Evolutionary conservation across 1,140 invertebrate species (phyloP).

Genomic region (Hermetia illucens): DNA sequence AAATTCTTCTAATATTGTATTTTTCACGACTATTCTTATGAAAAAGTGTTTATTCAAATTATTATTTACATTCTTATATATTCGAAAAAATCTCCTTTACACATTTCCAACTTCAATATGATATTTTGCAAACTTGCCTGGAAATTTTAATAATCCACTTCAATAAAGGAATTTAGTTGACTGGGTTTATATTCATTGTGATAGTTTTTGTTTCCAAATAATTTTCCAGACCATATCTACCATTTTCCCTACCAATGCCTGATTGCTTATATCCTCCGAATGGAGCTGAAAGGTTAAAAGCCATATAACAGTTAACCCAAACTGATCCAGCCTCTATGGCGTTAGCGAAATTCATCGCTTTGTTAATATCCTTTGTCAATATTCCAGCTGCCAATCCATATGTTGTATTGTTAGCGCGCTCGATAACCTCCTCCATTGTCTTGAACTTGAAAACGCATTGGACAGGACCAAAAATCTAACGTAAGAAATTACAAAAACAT

Average conservation of each 20-base stretch:
- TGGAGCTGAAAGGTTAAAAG: conserved; percentile 56
- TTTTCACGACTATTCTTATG: too few species aligned
- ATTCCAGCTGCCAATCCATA: conserved; percentile 85
- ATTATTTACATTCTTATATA: too few species aligned
- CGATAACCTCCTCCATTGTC: conserved; percentile 75
- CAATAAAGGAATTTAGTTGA: too few species aligned
- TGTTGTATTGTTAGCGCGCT: conserved; percentile 71
- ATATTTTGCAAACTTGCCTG: too few species aligned
- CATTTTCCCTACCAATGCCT: conserved; percentile 67
- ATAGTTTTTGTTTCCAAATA: conserved; percentile 65
- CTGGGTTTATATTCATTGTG: too few species aligned
- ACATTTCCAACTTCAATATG: too few species aligned
- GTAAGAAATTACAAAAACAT: too few species aligned
- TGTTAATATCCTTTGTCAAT: conserved; percentile 75
- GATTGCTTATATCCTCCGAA: conserved; percentile 84
- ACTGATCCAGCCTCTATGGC: conserved; percentile 75
- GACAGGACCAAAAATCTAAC: conserved; percentile 92
- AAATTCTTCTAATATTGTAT: too few species aligned
- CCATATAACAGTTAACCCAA: conserved; percentile 80
- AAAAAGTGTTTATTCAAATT: too few species aligned
- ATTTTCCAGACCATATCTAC: conserved; percentile 52
- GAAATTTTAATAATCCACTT: too few species aligned
- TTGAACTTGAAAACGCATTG: conserved; percentile 84
- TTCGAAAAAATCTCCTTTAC: too few species aligned
- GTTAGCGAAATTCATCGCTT: conserved; percentile 59